Evolutionary conservation across 2,888 invertebrate species (phyloP).

Genomic region (Chrysolina americana): DNA sequence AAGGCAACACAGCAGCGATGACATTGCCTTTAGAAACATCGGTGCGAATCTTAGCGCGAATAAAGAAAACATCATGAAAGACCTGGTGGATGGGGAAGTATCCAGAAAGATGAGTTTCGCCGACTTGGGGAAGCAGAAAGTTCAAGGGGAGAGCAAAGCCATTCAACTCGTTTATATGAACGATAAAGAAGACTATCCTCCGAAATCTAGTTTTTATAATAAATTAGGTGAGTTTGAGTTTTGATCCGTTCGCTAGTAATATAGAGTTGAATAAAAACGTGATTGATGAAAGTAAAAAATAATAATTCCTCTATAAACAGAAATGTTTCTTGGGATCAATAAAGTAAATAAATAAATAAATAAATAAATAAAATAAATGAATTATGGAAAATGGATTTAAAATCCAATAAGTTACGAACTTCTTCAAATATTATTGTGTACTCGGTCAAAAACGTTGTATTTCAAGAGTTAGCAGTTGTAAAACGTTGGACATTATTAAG

Average conservation of each 20-base stretch:
- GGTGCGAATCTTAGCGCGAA: conserved; percentile 65
- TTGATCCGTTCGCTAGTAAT: conserved; percentile 57
- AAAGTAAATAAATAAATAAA: no score
- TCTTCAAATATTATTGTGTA: no score
- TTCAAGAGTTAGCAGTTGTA: no score
- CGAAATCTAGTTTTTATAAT: conserved; percentile 59
- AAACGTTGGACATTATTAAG: no score
- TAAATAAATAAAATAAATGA: no score
- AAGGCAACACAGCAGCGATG: conserved; percentile 76
- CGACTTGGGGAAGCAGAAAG: conserved; percentile 76
- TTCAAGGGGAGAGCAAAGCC: conserved; percentile 73
- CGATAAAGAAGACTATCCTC: conserved; percentile 72
- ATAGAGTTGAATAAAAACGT: no score
- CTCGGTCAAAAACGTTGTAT: no score
- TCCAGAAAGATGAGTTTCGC: conserved; percentile 80
- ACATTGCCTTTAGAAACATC: conserved; percentile 69
- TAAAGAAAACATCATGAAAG: conserved; percentile 71
- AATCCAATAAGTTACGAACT: no score
- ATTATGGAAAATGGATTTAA: conserved; percentile 59
- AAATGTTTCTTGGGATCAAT: no score
- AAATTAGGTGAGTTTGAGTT: conserved; percentile 54
- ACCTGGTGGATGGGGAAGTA: conserved; percentile 74
- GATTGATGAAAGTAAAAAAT: no score
- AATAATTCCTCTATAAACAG: no score
- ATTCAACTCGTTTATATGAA: conserved; percentile 74